Evolutionary conservation across 2,797 vertebrate genomes (phyloP).

Genomic region (Meda fulgida): DNA sequence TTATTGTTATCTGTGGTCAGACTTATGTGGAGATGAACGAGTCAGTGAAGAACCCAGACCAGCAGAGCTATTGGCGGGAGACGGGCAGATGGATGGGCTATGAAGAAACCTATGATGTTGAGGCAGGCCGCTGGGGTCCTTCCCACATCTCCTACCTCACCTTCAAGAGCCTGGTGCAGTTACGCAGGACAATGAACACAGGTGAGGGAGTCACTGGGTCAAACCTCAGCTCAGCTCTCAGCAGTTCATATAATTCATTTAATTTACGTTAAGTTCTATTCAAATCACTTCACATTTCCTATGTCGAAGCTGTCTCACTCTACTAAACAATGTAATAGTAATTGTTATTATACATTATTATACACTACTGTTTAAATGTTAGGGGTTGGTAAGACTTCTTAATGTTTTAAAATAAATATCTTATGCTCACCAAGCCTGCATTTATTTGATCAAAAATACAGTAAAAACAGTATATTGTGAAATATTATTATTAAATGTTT

Average conservation of each 20-base stretch:
- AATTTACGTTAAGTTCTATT: not conserved
- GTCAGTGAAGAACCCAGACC: constrained; percentile 82
- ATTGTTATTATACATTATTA: not conserved
- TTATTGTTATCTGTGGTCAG: constrained; percentile 59
- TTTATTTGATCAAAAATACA: not conserved
- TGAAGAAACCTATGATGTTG: constrained; percentile 84
- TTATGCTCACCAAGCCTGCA: not conserved
- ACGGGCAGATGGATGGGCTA: constrained; percentile 83
- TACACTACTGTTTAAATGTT: not conserved
- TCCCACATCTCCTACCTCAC: constrained; percentile 89
- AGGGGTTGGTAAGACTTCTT: not conserved
- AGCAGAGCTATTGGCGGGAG: constrained; percentile 87
- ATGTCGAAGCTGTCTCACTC: not conserved
- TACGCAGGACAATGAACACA: constrained; percentile 80
- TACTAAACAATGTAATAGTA: not conserved
- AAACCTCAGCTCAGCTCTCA: not conserved
- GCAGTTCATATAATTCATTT: not conserved
- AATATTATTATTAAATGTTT: not conserved
- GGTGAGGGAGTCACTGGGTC: constrained; percentile 73
- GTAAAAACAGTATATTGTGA: not conserved
- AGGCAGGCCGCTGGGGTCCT: constrained; percentile 79
- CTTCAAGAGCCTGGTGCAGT: constrained; percentile 90
- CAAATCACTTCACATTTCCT: not conserved
- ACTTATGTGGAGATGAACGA: constrained; percentile 78
- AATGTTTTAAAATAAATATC: not conserved